Evolutionary conservation across 2,113 vertebrate species (phyloP).

Genomic region (Eurypyga helias): DNA sequence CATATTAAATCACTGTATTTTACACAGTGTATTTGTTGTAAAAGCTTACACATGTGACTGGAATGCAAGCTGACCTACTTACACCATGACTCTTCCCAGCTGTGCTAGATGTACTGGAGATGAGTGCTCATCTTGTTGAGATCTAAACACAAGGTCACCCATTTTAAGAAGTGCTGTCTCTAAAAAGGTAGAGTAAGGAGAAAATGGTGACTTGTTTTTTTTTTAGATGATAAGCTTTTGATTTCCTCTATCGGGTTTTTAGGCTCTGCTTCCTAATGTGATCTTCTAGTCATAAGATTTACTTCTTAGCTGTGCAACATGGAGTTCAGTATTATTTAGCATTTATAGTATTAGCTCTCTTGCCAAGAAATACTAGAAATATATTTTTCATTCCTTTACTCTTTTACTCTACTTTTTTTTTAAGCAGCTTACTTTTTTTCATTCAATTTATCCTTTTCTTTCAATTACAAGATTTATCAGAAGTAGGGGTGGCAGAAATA

Average conservation of each 20-base stretch:
- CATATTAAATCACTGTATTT: background rate
- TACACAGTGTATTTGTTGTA: background rate
- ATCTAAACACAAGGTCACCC: background rate
- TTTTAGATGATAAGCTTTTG: background rate
- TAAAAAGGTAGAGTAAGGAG: background rate
- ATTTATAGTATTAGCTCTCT: background rate
- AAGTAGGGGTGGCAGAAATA: background rate
- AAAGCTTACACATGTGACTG: background rate
- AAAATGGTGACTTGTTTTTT: background rate
- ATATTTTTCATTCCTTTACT: background rate
- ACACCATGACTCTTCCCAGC: background rate
- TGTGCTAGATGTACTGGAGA: background rate
- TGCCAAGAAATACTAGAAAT: background rate
- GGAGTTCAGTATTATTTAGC: background rate
- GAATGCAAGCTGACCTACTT: slow-evolving; percentile 10
- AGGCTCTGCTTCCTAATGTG: background rate
- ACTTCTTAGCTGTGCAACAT: background rate
- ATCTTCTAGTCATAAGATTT: background rate
- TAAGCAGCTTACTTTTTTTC: slow-evolving; percentile 7
- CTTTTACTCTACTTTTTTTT: background rate
- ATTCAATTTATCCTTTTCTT: slow-evolving; percentile 2
- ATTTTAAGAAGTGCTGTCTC: background rate
- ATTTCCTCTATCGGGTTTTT: background rate
- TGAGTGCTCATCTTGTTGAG: background rate
- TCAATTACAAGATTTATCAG: background rate